Conservation (phyloP, 2,888 invertebrate species). For the Lasioglossum villosulum region DNA sequence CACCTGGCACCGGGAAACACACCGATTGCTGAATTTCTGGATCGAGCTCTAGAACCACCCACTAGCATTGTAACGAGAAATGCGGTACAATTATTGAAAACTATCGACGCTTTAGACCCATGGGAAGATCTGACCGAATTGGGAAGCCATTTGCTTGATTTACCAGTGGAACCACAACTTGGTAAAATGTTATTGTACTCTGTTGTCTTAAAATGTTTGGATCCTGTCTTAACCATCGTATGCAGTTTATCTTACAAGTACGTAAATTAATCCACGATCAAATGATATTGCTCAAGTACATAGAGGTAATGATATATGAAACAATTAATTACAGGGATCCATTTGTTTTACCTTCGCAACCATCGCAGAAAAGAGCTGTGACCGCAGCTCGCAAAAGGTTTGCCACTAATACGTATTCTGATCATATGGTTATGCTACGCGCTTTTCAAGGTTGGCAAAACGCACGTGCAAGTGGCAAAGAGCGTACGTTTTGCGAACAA, state of each 20-base stretch:
- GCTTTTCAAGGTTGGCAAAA: conserved; percentile 91
- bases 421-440: conserved; percentile 94
- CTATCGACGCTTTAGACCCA: conserved; percentile 93
- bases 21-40: conserved; percentile 93
- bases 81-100: conserved; percentile 90
- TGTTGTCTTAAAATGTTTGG: conserved; percentile 95
- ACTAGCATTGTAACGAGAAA: conserved; percentile 90
- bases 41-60: conserved; percentile 94
- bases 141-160: conserved; percentile 94
- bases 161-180: conserved; percentile 96
- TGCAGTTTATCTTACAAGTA: conserved; percentile 92
- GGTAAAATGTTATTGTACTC: conserved; percentile 97
- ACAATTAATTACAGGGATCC: conserved; percentile 87
- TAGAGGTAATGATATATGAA: neutral
- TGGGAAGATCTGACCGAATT: conserved; percentile 95
- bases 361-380: conserved; percentile 88
- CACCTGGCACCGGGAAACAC: conserved; percentile 91
- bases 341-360: conserved; percentile 90
- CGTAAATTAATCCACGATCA: conserved; percentile 60
- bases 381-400: conserved; percentile 88
- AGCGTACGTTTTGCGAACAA: conserved; percentile 90
- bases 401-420: conserved; percentile 92
- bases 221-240: conserved; percentile 96
- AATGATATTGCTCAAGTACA: neutral
- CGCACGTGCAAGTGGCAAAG: conserved; percentile 87